These are phyloP conservation scores for Drosophila emarginata DNA, from an alignment of 2,888 invertebrate species.

Conservation along the genomic window DNA sequence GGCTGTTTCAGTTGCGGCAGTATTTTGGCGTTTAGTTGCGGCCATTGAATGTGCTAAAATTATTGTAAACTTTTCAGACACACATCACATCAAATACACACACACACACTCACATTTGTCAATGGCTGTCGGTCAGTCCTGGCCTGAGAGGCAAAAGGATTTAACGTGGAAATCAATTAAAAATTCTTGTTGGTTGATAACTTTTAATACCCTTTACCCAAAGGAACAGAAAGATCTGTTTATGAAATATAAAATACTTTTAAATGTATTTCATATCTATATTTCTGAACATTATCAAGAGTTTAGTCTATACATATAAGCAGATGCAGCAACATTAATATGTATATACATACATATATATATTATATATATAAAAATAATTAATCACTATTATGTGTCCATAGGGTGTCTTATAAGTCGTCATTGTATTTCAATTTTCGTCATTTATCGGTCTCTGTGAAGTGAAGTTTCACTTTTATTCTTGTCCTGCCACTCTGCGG, in stretches of 20 bases:
- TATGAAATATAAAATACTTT: no score
- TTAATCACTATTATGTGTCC: no score
- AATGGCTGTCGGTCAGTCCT: slow-evolving; percentile 2
- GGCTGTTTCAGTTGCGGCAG: slow-evolving; percentile 38
- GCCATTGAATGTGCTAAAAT: slow-evolving; percentile 75
- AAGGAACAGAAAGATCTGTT: neutral
- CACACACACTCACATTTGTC: neutral
- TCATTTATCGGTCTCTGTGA: no score
- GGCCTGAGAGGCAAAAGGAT: slow-evolving; percentile 9
- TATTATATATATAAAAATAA: no score
- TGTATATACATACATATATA: no score
- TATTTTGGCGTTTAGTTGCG: slow-evolving; percentile 75
- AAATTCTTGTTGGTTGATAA: slow-evolving; percentile 66
- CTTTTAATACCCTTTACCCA: slow-evolving; percentile 18
- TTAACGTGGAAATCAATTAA: slow-evolving; percentile 69
- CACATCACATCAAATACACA: slow-evolving; percentile 45
- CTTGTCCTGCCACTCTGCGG: slow-evolving; percentile 3
- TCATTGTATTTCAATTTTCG: neutral
- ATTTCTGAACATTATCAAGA: no score
- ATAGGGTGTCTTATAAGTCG: neutral
- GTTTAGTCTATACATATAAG: no score
- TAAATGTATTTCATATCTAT: no score
- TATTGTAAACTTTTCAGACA: slow-evolving; percentile 79
- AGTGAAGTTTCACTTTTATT: slow-evolving; percentile 13
- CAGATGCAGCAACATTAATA: no score